phyloP scores from a whole-genome alignment of 2,888 invertebrate genomes.

The Thymelicus lineola region DNA sequence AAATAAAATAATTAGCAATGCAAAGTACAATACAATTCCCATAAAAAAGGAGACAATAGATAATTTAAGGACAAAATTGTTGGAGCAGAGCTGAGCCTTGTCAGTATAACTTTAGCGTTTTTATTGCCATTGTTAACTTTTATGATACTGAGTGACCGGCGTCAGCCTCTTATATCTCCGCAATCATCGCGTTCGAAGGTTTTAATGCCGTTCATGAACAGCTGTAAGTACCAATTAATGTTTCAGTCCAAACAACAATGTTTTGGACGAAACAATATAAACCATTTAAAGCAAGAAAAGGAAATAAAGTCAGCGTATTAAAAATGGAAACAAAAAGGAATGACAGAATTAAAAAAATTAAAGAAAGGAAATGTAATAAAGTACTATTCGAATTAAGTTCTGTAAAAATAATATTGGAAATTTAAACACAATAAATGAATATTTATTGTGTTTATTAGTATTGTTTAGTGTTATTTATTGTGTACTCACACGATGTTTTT shows the following conservation, averaged over 20 bases:
- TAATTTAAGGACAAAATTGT: slow-evolving; percentile 39
- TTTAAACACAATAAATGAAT: too few species aligned
- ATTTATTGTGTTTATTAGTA: too few species aligned
- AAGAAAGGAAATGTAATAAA: too few species aligned
- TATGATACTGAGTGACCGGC: slow-evolving; percentile 50
- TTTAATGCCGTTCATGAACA: slow-evolving; percentile 33
- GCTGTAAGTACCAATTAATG: slow-evolving; percentile 34
- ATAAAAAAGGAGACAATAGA: slow-evolving; percentile 32
- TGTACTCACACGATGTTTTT: too few species aligned
- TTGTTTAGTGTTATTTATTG: too few species aligned
- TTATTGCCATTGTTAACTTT: slow-evolving; percentile 62
- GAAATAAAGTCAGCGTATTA: not conserved
- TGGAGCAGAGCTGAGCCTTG: slow-evolving; percentile 42
- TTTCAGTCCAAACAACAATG: slow-evolving; percentile 18
- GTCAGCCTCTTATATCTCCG: slow-evolving; percentile 40
- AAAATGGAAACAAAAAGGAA: not conserved
- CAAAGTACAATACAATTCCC: not conserved
- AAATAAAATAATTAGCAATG: not conserved
- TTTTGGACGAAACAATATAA: slow-evolving; percentile 6
- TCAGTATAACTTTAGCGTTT: slow-evolving; percentile 59
- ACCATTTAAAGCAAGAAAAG: not conserved
- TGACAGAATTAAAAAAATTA: too few species aligned
- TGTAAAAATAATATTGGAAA: too few species aligned
- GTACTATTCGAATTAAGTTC: too few species aligned
- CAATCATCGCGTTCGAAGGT: slow-evolving; percentile 28